These are phyloP conservation scores for Chionodraco myersi DNA, from an alignment of 2,113 vertebrate species.

Conservation along the genomic window DNA sequence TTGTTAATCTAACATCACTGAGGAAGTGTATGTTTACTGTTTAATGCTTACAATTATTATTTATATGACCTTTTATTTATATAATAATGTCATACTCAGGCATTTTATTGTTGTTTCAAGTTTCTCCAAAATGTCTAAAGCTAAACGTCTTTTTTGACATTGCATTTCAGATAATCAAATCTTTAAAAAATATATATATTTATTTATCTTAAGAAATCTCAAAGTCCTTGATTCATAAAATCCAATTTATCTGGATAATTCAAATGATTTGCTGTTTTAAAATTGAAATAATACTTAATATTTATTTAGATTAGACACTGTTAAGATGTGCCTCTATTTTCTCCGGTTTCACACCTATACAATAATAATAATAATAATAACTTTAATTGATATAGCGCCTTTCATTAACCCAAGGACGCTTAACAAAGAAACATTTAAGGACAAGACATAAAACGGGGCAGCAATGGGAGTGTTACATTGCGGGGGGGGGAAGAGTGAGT, in stretches of 20 bases:
- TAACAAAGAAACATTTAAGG: no score
- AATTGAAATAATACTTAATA: background rate
- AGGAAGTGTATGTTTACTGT: background rate
- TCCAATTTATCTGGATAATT: background rate
- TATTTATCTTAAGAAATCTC: background rate
- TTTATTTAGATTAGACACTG: background rate
- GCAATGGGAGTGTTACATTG: no score
- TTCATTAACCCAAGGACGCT: no score
- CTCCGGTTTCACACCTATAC: background rate
- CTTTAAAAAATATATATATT: background rate
- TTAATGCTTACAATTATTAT: background rate
- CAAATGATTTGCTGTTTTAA: background rate
- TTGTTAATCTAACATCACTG: background rate
- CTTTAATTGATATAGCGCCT: no score
- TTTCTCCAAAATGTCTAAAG: background rate
- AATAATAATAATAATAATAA: no score
- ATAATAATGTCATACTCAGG: background rate
- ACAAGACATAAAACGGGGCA: no score
- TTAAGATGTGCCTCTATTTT: background rate
- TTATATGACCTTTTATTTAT: background rate
- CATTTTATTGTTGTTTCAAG: background rate
- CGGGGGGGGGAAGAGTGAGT: no score
- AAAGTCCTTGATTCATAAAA: background rate
- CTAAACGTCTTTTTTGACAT: no score
- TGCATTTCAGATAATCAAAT: background rate